Base-by-base conservation (phyloP, 2,113 vertebrate genomes). In the Hucho hucho region DNA sequence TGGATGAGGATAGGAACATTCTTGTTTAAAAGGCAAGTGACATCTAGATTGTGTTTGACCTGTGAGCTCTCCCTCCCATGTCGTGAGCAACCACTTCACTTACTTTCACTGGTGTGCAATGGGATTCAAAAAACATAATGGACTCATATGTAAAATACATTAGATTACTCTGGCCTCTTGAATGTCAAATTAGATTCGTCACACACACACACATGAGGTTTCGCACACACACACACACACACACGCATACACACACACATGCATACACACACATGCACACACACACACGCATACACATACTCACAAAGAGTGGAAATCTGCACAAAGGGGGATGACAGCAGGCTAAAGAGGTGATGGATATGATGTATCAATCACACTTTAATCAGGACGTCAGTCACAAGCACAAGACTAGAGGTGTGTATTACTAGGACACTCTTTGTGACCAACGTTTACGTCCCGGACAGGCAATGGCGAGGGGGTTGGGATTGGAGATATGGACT, bases 331-430 rank as follows among this genome's bases (percentile, higher is more conserved):
- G 81, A 81, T 80, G 84, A 78, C 49, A 12, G 82, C 90, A 86
- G 70, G 78, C 92, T 88, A 90, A 84, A 64, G 11, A 2, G 63
- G 79, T 93, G 91, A 93, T 92, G 89, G 92, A 93, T 91, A 83
- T 83, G 81, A 86, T 71, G 75, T 79, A 93, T 93, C 91, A 86
- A 91, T 92, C 90, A 92, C 64, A 81, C 64, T 82, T 83, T 84
- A 81, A 87, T 83, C 82, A 84, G 81, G 81, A 77, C 89, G 89
- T 92, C 91, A 90, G 75, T 90, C 86, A 90, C n/a, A 77, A 47
- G 43, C 70, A 74, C 22, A 70, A 64, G 75, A 82, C 29, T 63
- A 67, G 25, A 74, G 72, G 22, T 71, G 80, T 73, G 58, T 68
- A 18, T 29, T 4, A 28, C 2, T 16, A 2, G 26, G 70, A 53